Base-by-base conservation (phyloP, 2,113 vertebrate species). In the Aplodontia rufa region DNA sequence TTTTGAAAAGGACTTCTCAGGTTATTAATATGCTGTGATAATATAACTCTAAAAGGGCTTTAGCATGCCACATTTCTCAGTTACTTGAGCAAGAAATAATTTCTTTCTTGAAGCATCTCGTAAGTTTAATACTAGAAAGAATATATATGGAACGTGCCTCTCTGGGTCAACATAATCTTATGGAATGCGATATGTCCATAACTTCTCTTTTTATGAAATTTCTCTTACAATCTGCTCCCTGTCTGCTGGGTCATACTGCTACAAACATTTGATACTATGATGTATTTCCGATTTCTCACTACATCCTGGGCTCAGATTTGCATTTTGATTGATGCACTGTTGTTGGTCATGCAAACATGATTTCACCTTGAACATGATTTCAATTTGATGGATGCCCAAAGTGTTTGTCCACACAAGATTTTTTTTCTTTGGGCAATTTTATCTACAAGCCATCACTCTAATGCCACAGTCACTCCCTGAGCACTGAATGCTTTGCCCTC, bases 331-430 rank as follows among this genome's bases (percentile, higher is more conserved):
- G 93, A 93, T 90, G 13, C 3, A 8, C 17, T 88, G 26, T 90
- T 82, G 37, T 66, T 93, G 90, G n/a, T 49, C 90, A 92, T 72
- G 82, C 26, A 76, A 95, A 92, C 74, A 28, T 53, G 79, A 90
- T 72, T 97, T 96, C 37, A 76, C 90, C 95, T 90, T 91, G 72
- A 88, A 81, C 19, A 40, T 22, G 45, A 85, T 94, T 96, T 93
- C n/a, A 71, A 6, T 86, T 87, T 94, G 93, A 93, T 92, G 64
- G 47, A 68, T 51, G 22, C 42, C 55, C 49, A 71, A 40, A 42
- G 2, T 51, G 35, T 51, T 49, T 51, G 37, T 90, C 5, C 17
- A 66, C 12, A 28, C 3, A 49, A 20, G 47, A 16, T 16, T 91
- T 66, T 16, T 91, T 66, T 87, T 62, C 74, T 94, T 84, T 58